Evolutionary conservation across 1,140 invertebrate species (phyloP).

Genomic region (Pemphigus obesinymphae): DNA sequence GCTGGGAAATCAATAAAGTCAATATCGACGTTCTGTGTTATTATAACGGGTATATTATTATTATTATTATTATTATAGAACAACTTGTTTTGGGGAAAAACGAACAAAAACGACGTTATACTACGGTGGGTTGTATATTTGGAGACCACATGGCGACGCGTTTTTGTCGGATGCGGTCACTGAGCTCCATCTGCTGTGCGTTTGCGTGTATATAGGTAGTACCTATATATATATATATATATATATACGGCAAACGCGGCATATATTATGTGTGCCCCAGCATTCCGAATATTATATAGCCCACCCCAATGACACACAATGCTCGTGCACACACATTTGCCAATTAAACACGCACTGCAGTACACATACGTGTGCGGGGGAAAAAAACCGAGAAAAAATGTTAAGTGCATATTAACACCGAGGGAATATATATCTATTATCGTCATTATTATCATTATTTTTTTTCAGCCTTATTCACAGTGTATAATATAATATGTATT

Average conservation of each 20-base stretch:
- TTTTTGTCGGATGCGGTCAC: background rate
- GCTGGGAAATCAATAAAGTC: no score
- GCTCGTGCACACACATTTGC: background rate
- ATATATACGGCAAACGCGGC: no score
- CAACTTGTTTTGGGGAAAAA: background rate
- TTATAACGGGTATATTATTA: background rate
- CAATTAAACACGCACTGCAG: slow-evolving; percentile 16
- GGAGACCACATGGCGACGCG: slow-evolving; percentile 17
- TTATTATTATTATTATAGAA: no score
- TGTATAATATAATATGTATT: no score
- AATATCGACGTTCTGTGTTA: no score
- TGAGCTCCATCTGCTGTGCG: slow-evolving; percentile 19
- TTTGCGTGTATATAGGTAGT: background rate
- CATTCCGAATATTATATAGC: background rate
- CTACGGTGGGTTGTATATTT: background rate
- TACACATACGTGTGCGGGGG: background rate
- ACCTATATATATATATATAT: background rate
- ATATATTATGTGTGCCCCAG: background rate
- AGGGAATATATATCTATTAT: background rate
- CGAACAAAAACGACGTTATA: background rate
- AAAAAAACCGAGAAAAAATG: background rate
- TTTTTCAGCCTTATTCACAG: background rate
- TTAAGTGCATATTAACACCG: slow-evolving; percentile 1
- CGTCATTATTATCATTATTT: background rate
- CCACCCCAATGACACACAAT: slow-evolving; percentile 20